A percentile compares a stretch with the other conserved stretches of the same genome.
Evolutionary conservation across 2,888 invertebrate genomes (phyloP).

Genomic region (Sarcophaga variegata): DNA sequence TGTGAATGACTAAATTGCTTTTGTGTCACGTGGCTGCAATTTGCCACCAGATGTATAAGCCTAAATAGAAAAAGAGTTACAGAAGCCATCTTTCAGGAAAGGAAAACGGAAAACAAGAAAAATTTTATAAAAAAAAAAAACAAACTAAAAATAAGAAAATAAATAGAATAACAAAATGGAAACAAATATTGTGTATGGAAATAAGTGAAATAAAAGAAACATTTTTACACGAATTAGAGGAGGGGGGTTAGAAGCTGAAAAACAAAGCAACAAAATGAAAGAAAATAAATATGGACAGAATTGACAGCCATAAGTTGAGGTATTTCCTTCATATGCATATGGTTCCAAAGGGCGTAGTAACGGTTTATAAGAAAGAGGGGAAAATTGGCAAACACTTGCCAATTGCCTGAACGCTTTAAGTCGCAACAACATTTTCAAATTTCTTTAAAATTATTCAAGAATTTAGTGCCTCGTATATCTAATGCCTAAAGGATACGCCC

Average conservation of each 20-base stretch:
- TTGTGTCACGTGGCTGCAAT: not conserved
- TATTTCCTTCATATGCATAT: constrained; percentile 26
- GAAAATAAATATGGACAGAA: constrained; percentile 36
- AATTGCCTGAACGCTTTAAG: too few species aligned
- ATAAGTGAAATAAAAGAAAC: constrained; percentile 17
- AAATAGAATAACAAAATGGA: not conserved
- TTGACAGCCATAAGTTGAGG: constrained; percentile 47
- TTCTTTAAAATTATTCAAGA: not conserved
- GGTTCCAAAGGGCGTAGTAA: not conserved
- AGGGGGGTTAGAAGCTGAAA: not conserved
- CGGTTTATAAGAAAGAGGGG: not conserved
- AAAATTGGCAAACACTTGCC: too few species aligned
- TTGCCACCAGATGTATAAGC: not conserved
- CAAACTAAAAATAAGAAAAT: too few species aligned
- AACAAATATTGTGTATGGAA: constrained; percentile 15
- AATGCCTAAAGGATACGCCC: not conserved
- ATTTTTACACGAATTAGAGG: not conserved
- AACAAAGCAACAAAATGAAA: not conserved
- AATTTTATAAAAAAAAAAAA: not conserved
- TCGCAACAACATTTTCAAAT: too few species aligned
- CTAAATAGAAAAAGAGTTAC: not conserved
- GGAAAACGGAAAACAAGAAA: constrained; percentile 11
- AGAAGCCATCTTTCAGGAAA: constrained; percentile 4
- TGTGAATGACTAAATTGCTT: too few species aligned
- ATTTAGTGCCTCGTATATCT: not conserved